phyloP scores from a whole-genome alignment of 2,113 vertebrate species.

The Pogonocichla stellata region DNA sequence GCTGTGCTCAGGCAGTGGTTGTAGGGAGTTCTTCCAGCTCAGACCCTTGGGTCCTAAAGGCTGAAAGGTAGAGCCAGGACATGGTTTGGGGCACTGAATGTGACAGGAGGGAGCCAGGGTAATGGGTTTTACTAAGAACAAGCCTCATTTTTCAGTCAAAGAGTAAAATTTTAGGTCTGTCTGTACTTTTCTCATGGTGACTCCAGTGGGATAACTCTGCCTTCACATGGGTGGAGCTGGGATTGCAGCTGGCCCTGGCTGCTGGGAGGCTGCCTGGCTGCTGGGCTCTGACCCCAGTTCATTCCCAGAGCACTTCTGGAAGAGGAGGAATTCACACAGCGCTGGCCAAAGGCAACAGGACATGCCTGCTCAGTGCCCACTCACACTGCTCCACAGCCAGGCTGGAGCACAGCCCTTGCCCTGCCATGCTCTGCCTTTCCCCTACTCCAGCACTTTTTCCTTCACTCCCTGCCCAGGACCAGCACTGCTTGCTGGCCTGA shows the following conservation, averaged over 20 bases:
- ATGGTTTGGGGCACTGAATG: background rate
- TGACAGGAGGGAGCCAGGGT: background rate
- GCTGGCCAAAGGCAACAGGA: background rate
- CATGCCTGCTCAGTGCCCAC: background rate
- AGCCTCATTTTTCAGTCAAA: background rate
- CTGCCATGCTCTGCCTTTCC: background rate
- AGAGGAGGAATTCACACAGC: background rate
- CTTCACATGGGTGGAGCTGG: conserved; percentile 38
- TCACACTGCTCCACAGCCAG: background rate
- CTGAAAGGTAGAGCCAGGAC: background rate
- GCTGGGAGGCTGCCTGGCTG: background rate
- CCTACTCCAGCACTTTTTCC: background rate
- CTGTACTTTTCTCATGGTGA: background rate
- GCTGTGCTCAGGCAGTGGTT: background rate
- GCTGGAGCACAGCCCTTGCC: background rate
- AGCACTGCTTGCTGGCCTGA: fast-evolving
- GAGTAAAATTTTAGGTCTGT: background rate
- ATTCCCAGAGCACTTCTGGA: background rate
- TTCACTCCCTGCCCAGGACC: background rate
- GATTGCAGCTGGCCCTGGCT: conserved; percentile 24
- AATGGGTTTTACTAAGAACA: background rate
- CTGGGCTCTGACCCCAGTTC: background rate
- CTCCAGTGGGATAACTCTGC: conserved; percentile 20
- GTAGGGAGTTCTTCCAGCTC: background rate
- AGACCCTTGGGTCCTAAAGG: background rate